Percentiles rank a stretch among this genome's conserved stretches.
Conservation (phyloP, 2,113 vertebrate species). For the Psephotus haematonotus region DNA sequence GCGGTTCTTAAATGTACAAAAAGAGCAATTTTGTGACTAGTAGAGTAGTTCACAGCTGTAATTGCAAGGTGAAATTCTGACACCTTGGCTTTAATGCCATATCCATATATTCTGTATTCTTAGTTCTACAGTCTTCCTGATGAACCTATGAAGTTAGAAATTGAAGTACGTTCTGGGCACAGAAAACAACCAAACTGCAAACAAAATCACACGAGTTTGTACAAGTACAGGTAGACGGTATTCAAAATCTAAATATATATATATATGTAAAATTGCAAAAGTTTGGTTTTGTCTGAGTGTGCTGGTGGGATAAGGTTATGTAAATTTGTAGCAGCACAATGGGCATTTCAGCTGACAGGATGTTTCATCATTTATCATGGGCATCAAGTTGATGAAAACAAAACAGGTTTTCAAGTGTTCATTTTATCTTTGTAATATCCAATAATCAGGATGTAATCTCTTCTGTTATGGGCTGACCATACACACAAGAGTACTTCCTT, state of each 20-base stretch:
- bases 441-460: neutral
- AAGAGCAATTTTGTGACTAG: neutral
- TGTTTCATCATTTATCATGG: neutral
- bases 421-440: slow-evolving; percentile 31
- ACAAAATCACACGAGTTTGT: neutral
- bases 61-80: neutral
- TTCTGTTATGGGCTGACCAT: neutral
- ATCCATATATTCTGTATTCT: neutral
- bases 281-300: neutral
- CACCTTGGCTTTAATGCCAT: neutral
- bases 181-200: neutral
- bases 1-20: neutral
- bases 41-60: accelerated
- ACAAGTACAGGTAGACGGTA: neutral
- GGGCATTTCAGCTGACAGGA: neutral
- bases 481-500: neutral
- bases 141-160: neutral
- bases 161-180: neutral
- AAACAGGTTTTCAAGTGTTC: neutral
- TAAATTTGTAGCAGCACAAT: neutral
- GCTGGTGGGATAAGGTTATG: neutral
- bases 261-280: neutral
- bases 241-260: neutral
- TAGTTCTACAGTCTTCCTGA: neutral
- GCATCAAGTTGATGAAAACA: neutral